Percentiles rank a stretch among this genome's conserved stretches.
Evolutionary conservation across 2,797 vertebrate genomes (phyloP).

Genomic region (Malurus splendens): DNA sequence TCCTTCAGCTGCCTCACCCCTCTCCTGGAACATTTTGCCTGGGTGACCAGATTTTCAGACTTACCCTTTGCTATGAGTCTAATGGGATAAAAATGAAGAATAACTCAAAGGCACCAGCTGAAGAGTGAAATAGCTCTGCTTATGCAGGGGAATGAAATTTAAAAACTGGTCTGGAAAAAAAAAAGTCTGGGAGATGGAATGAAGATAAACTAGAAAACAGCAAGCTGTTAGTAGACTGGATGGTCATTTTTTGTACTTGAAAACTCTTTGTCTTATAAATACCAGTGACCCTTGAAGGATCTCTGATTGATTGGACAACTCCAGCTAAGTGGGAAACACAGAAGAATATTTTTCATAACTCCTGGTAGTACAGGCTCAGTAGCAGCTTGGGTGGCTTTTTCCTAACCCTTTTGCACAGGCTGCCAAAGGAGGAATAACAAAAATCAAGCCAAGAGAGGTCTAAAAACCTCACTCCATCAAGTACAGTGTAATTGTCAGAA

Average conservation of each 20-base stretch:
- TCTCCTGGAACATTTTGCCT: background rate
- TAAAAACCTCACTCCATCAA: constrained; percentile 31
- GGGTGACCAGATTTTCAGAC: background rate
- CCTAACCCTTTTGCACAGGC: background rate
- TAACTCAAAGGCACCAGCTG: background rate
- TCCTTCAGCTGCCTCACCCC: background rate
- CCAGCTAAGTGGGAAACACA: background rate
- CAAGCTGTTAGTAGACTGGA: background rate
- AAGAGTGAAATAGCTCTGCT: background rate
- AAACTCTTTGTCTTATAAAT: background rate
- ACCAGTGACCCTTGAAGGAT: constrained; percentile 46
- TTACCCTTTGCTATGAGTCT: background rate
- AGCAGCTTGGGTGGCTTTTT: constrained; percentile 15
- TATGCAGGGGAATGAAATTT: background rate
- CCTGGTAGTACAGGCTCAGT: background rate
- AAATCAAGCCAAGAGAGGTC: constrained; percentile 35
- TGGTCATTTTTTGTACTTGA: background rate
- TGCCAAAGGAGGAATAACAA: constrained; percentile 17
- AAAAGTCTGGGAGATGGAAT: background rate
- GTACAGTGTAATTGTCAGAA: constrained; percentile 9
- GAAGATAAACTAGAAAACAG: constrained; percentile 6
- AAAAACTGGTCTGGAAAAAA: background rate
- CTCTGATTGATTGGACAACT: constrained; percentile 29
- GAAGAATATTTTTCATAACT: constrained; percentile 20
- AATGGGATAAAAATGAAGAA: background rate